Base-by-base conservation (phyloP, 30 jellyfish, hydroid and myxozoan species). In the Haliclystus octoradiatus region DNA sequence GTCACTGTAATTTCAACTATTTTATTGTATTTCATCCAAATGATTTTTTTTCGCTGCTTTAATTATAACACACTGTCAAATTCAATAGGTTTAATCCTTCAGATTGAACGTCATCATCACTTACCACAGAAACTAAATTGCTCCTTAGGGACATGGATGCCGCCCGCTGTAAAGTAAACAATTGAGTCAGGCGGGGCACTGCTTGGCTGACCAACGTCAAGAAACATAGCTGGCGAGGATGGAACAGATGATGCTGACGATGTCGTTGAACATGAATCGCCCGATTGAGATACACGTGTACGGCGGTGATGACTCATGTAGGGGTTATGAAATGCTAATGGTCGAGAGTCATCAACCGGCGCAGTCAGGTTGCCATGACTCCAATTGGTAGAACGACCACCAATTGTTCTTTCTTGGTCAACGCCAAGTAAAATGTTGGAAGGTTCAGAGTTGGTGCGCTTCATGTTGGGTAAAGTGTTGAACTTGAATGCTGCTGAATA, bases 171-270 rank as follows among this genome's bases (percentile, higher is more conserved):
- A n/a, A n/a, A n/a, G n/a, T n/a, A n/a, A n/a, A 64, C 84, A 30
- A 65, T 72, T 50, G 63, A 73, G n/a, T 31, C 66, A n/a, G 65
- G 51, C 34, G 83, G 78, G 7, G 84, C 76, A 34, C 72, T 83
- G 53, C 31, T 57, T 19, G 95, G 95, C 5, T 92, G 71, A 67
- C 68, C 92, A 13, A 76, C 50, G 19, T 40, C 57, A 19, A 40
- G 57, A 19, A 40, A 40, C 13, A 68, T 73, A 3, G 79, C 87
- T 12, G 95, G 86, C 1, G 95, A 84, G 24, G 95, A 84, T 3
- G 95, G 87, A 29, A 47, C 87, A n/a, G 95, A 84, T 2, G 95
- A 84, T 14, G 95, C 82, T 31, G 95, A 84, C 63, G 95, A 84
- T 57, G 95, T 73, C 49, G 95, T 76, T 4, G 95, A 84, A 77